Conservation (phyloP, 1,140 invertebrate genomes). For the Achatina immaculata region DNA sequence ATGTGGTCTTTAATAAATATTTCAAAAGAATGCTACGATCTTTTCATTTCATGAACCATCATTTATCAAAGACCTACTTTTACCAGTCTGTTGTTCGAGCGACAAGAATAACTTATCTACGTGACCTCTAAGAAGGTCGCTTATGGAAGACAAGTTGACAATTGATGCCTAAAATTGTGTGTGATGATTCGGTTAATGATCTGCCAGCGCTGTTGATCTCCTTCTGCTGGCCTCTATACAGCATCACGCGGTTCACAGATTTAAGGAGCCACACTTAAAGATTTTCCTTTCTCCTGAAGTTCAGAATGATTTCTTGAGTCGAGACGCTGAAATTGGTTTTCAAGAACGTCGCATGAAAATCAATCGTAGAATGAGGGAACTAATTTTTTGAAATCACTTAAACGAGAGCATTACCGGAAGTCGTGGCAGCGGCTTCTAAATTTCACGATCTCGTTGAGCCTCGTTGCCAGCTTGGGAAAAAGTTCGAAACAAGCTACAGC, state of each 20-base stretch:
- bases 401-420: not conserved
- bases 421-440: not conserved
- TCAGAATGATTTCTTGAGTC: not conserved
- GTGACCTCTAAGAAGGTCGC: too few relatives aligned
- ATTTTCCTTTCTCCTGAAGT: not conserved
- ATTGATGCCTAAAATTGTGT: not conserved
- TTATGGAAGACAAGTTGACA: not conserved
- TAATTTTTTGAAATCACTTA: slow-evolving; percentile 7
- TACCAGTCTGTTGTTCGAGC: too few relatives aligned
- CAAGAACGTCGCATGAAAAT: not conserved
- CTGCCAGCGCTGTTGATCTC: not conserved
- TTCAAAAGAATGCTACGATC: too few relatives aligned
- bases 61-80: too few relatives aligned
- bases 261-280: not conserved
- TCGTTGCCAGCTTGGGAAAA: not conserved
- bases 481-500: not conserved
- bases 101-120: too few relatives aligned
- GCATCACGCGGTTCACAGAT: not conserved
- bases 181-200: slow-evolving; percentile 2
- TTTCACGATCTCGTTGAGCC: slow-evolving; percentile 1
- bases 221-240: not conserved
- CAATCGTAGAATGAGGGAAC: not conserved
- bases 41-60: too few relatives aligned
- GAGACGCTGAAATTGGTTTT: not conserved
- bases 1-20: too few relatives aligned